Percentiles rank a stretch among this genome's conserved stretches.
Conservation (phyloP, 2,888 invertebrate genomes). For the Drosophila subsilvestris region DNA sequence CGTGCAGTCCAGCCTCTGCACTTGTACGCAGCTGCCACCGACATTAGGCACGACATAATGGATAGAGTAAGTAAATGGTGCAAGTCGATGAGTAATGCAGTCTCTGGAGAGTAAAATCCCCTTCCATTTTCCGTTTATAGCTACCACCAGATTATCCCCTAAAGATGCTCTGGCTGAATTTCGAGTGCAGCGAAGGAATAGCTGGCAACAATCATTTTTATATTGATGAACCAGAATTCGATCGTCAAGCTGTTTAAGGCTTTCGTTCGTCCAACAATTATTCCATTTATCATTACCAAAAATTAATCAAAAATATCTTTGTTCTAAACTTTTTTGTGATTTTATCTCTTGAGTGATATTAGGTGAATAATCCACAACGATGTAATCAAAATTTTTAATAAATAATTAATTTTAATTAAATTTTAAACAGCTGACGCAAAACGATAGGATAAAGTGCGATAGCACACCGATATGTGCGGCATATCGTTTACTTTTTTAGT, state of each 20-base stretch:
- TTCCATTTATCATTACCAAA: conserved; percentile 43
- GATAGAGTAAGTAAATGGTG: conserved; percentile 54
- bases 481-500: conserved; percentile 4
- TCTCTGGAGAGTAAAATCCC: background rate
- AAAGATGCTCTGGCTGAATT: conserved; percentile 51
- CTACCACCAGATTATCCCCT: conserved; percentile 55
- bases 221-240: conserved; percentile 66
- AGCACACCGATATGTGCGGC: conserved; percentile 1
- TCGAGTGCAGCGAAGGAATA: conserved; percentile 69
- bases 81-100: background rate
- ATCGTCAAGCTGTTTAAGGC: conserved; percentile 51
- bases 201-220: conserved; percentile 54
- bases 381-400: conserved; percentile 15
- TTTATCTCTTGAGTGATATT: conserved; percentile 61
- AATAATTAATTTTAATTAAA: background rate
- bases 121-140: conserved; percentile 22
- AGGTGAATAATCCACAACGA: conserved; percentile 41
- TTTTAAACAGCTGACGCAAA: background rate
- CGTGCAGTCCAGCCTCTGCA: conserved; percentile 48
- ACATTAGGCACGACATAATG: conserved; percentile 63
- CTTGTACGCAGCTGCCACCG: conserved; percentile 66
- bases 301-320: conserved; percentile 40
- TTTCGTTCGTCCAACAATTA: conserved; percentile 3
- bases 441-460: background rate
- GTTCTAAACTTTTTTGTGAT: conserved; percentile 51